Evolutionary conservation across 2,113 vertebrate genomes (phyloP).

Genomic region (Macroglossus sobrinus): DNA sequence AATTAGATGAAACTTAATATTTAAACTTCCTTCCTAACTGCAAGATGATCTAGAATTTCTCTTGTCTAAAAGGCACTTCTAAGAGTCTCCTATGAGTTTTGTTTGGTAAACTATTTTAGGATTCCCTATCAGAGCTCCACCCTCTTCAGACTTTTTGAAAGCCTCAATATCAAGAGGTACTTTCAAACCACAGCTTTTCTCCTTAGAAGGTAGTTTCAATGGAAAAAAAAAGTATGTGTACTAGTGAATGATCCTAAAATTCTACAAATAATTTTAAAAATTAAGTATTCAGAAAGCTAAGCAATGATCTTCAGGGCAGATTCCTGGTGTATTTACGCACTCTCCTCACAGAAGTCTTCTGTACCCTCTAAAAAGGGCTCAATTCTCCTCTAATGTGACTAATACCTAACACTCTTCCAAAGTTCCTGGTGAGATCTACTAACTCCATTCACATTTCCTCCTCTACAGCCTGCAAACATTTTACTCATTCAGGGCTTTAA

Average conservation of each 20-base stretch:
- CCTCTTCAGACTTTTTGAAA: background rate
- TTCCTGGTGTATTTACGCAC: slow-evolving; percentile 53
- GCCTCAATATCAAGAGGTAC: background rate
- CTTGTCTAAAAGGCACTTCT: slow-evolving; percentile 2
- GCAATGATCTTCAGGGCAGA: background rate
- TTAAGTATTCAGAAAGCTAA: slow-evolving; percentile 11
- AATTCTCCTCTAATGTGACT: slow-evolving; percentile 41
- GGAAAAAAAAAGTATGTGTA: background rate
- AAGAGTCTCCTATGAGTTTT: slow-evolving; percentile 13
- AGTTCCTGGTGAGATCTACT: slow-evolving; percentile 55
- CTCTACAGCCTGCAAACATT: slow-evolving; percentile 54
- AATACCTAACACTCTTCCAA: slow-evolving; percentile 47
- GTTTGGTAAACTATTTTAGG: background rate
- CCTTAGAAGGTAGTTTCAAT: background rate
- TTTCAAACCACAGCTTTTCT: background rate
- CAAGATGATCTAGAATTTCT: background rate
- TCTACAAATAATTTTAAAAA: background rate
- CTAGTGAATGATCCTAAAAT: slow-evolving; percentile 5
- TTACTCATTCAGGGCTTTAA: slow-evolving; percentile 37
- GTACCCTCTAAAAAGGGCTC: slow-evolving; percentile 17
- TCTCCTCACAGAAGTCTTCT: slow-evolving; percentile 45
- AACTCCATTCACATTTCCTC: slow-evolving; percentile 55
- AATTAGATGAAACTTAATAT: background rate
- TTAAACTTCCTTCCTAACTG: slow-evolving; percentile 15
- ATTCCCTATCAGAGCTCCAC: background rate